phyloP scores from a whole-genome alignment of 2,888 invertebrate genomes.

The Apoderus coryli region DNA sequence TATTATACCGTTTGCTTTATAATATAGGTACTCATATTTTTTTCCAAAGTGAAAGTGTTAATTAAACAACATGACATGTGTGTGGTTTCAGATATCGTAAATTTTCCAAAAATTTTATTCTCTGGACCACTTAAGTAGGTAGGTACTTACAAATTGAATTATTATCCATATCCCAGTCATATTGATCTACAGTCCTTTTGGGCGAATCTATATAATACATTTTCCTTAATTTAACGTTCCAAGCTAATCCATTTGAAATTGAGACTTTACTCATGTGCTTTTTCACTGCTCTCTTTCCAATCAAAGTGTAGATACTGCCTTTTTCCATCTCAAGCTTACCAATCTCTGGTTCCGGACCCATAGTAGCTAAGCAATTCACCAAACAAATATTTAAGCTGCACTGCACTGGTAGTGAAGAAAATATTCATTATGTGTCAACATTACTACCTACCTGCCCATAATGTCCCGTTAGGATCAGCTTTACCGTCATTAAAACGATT shows the following conservation, averaged over 20 bases:
- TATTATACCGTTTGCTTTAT: too few species aligned
- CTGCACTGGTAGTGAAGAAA: not conserved
- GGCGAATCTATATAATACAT: slow-evolving; percentile 66
- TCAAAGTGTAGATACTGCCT: slow-evolving; percentile 20
- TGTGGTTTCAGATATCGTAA: too few species aligned
- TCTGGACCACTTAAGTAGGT: too few species aligned
- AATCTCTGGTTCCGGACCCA: slow-evolving; percentile 19
- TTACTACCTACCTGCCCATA: slow-evolving; percentile 37
- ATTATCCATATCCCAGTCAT: slow-evolving; percentile 45
- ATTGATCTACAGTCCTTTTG: slow-evolving; percentile 43
- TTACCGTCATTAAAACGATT: slow-evolving; percentile 71
- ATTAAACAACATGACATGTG: too few species aligned
- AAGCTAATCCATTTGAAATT: slow-evolving; percentile 53
- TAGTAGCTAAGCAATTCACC: slow-evolving; percentile 21
- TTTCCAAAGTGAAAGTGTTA: too few species aligned
- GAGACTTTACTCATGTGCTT: slow-evolving; percentile 19
- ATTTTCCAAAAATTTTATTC: too few species aligned
- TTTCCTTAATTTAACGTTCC: slow-evolving; percentile 47
- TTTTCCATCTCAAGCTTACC: slow-evolving; percentile 16
- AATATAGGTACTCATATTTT: too few species aligned
- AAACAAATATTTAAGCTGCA: slow-evolving; percentile 1
- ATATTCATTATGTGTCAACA: not conserved
- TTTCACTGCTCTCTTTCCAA: slow-evolving; percentile 16
- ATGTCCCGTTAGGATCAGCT: slow-evolving; percentile 55
- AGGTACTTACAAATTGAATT: slow-evolving; percentile 35